These are phyloP conservation scores for Oryzias dopingdopingensis DNA, from an alignment of 2,797 vertebrate genomes.

Conservation along the genomic window DNA sequence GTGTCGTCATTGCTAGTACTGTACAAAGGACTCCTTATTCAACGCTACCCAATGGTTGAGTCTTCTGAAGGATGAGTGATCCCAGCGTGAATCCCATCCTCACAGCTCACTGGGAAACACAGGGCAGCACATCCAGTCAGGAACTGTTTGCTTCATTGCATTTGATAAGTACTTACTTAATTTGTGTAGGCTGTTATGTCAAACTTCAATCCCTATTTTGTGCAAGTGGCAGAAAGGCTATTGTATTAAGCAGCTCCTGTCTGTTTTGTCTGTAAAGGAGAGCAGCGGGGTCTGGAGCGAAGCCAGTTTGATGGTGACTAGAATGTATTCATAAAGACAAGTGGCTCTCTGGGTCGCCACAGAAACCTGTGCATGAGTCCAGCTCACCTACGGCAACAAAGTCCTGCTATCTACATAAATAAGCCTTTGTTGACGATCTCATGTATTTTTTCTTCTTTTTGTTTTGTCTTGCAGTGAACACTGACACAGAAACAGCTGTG, in stretches of 20 bases:
- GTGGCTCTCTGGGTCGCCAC: constrained; percentile 52
- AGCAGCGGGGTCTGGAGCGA: constrained; percentile 47
- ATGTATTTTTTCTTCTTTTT: constrained; percentile 24
- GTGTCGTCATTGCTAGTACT: neutral
- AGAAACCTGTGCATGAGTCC: constrained; percentile 46
- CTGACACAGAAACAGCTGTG: constrained; percentile 93
- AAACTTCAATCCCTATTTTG: constrained; percentile 40
- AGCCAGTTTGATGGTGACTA: constrained; percentile 47
- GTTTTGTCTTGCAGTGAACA: constrained; percentile 83
- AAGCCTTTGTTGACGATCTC: constrained; percentile 21
- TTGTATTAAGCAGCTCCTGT: constrained; percentile 45
- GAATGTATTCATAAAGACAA: constrained; percentile 62
- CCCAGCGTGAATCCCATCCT: constrained; percentile 7
- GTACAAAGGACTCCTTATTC: neutral
- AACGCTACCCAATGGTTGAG: neutral
- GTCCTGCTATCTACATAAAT: constrained; percentile 22
- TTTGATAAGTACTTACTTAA: constrained; percentile 28
- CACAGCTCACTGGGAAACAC: constrained; percentile 2
- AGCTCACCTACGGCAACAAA: constrained; percentile 44
- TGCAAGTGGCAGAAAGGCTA: constrained; percentile 41
- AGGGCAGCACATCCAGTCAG: constrained; percentile 8
- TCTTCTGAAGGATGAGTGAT: neutral
- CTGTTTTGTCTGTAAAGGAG: constrained; percentile 39
- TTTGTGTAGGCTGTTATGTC: constrained; percentile 34
- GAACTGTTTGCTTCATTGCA: constrained; percentile 14